phyloP scores from a whole-genome alignment of 2,113 vertebrate genomes.

The Anhinga rufa region DNA sequence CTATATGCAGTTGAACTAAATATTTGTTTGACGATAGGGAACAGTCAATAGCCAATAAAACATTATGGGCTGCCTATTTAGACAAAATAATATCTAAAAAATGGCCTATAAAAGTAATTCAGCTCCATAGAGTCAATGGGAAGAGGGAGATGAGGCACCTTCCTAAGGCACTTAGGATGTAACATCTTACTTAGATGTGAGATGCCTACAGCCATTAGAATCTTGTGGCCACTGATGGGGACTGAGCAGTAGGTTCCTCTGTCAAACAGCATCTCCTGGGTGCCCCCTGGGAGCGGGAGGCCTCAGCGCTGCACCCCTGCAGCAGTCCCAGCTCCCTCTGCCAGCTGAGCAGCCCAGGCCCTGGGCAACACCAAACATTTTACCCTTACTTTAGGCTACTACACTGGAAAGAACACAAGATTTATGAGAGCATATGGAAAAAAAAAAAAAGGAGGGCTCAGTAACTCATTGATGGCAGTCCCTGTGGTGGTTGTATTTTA shows the following conservation, averaged over 20 bases:
- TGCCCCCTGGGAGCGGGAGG: rapidly evolving
- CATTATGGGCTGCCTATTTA: neutral
- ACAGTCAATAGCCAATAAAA: neutral
- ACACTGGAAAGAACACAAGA: neutral
- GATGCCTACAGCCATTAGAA: neutral
- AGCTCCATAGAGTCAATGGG: neutral
- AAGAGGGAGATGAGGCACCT: neutral
- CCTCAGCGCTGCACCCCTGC: neutral
- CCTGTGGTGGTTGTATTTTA: neutral
- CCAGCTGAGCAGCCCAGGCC: neutral
- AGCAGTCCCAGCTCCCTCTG: neutral
- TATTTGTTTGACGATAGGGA: neutral
- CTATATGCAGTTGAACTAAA: neutral
- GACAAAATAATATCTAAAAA: neutral
- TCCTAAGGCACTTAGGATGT: neutral
- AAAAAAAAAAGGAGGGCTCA: neutral
- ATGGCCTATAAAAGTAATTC: neutral
- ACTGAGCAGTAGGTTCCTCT: neutral
- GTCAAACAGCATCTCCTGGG: neutral
- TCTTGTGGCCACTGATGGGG: rapidly evolving
- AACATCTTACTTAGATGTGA: too few species aligned
- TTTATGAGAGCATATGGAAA: neutral
- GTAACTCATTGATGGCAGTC: neutral
- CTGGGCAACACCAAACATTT: neutral
- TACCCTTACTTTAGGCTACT: neutral